Conservation (phyloP, 2,888 invertebrate species). For the Pristionchus exspectatus region DNA sequence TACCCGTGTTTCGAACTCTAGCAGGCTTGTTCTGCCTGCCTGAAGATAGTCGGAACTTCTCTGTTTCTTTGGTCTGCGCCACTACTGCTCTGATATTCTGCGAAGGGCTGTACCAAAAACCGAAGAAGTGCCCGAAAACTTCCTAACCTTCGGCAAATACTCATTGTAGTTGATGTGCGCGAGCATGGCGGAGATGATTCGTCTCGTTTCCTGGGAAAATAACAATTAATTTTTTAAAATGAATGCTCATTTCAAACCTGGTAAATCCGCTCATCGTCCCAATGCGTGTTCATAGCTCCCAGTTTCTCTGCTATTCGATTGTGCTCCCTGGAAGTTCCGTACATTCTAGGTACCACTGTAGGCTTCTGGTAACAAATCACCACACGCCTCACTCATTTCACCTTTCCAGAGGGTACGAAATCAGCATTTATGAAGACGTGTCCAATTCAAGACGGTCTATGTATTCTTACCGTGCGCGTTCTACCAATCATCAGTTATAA, state of each 20-base stretch:
- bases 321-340: constrained; percentile 71
- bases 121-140: too few species aligned
- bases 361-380: too few species aligned
- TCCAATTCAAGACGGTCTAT: not conserved
- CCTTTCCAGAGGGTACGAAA: not conserved
- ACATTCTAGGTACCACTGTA: not conserved
- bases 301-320: constrained; percentile 73
- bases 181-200: constrained; percentile 82
- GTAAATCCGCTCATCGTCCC: constrained; percentile 79
- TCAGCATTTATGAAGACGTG: too few species aligned
- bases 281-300: constrained; percentile 75
- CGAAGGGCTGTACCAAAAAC: too few species aligned
- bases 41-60: too few species aligned
- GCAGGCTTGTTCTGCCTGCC: too few species aligned
- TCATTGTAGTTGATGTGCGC: constrained; percentile 80
- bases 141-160: constrained; percentile 85
- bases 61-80: too few species aligned
- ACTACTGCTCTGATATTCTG: too few species aligned
- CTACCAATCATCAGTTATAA: too few species aligned
- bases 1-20: too few species aligned
- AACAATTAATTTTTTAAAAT: not conserved
- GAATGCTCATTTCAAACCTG: constrained; percentile 63
- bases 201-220: constrained; percentile 78
- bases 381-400: not conserved
- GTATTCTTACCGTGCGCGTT: not conserved